A percentile compares a stretch with the other conserved stretches of the same genome.
phyloP scores from a whole-genome alignment of 2,888 invertebrate genomes.

The Eupithecia pulchellata region DNA sequence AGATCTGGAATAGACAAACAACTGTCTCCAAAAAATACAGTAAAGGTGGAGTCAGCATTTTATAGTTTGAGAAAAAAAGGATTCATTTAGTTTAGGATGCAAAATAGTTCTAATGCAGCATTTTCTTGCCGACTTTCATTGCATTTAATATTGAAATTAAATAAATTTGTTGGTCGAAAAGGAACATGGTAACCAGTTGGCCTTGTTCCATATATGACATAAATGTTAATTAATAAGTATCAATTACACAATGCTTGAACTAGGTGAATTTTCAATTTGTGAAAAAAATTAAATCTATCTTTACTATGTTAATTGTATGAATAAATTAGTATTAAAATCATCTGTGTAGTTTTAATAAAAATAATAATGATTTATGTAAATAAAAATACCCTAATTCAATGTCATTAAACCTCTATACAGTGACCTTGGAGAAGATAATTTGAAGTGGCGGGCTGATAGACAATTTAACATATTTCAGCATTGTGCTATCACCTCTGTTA shows the following conservation, averaged over 20 bases:
- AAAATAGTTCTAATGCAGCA: too few relatives aligned
- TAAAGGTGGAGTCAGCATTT: too few relatives aligned
- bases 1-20: too few relatives aligned
- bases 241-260: conserved; percentile 14
- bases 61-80: too few relatives aligned
- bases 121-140: too few relatives aligned
- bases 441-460: neutral
- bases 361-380: neutral
- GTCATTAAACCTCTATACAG: conserved; percentile 1
- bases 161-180: neutral
- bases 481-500: conserved; percentile 7
- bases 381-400: neutral
- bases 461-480: conserved; percentile 4
- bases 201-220: conserved; percentile 36
- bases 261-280: too few relatives aligned
- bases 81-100: too few relatives aligned
- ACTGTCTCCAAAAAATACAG: too few relatives aligned
- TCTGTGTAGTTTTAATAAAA: neutral
- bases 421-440: conserved; percentile 1
- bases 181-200: conserved; percentile 12
- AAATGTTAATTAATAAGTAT: conserved; percentile 28
- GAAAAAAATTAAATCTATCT: neutral
- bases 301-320: neutral
- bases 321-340: neutral
- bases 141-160: neutral